Percentiles rank a stretch among this genome's conserved stretches.
Conservation (phyloP, 2,797 vertebrate species). For the Menidia menidia region DNA sequence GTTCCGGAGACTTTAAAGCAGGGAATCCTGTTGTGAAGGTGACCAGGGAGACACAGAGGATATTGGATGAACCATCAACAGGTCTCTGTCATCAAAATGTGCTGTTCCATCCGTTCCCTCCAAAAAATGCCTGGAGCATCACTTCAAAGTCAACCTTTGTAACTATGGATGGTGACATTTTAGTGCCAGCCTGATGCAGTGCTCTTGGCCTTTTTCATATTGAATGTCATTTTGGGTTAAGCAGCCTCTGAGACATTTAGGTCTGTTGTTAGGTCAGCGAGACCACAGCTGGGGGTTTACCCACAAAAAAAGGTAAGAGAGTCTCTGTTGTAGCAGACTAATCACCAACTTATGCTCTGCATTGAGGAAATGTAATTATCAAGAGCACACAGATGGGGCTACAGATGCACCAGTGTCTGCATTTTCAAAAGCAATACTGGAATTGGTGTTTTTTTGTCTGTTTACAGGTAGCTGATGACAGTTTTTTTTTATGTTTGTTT, state of each 20-base stretch:
- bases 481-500: slow-evolving; percentile 9
- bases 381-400: slow-evolving; percentile 58
- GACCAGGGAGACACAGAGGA: slow-evolving; percentile 48
- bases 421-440: slow-evolving; percentile 60
- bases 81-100: slow-evolving; percentile 47
- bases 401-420: slow-evolving; percentile 36
- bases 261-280: slow-evolving; percentile 33
- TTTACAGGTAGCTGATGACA: slow-evolving; percentile 38
- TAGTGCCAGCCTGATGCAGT: slow-evolving; percentile 28
- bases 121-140: slow-evolving; percentile 32
- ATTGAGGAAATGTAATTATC: slow-evolving; percentile 22
- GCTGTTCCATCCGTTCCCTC: slow-evolving; percentile 39
- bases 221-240: slow-evolving; percentile 47
- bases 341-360: slow-evolving; percentile 18
- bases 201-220: slow-evolving; percentile 33
- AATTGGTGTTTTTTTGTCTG: slow-evolving; percentile 40
- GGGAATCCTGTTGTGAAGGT: slow-evolving; percentile 61
- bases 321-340: slow-evolving; percentile 29
- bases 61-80: slow-evolving; percentile 48
- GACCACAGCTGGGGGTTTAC: slow-evolving; percentile 15
- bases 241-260: slow-evolving; percentile 23
- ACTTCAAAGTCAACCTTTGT: slow-evolving; percentile 57
- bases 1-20: slow-evolving; percentile 70
- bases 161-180: slow-evolving; percentile 51
- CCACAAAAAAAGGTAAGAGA: slow-evolving; percentile 12